Evolutionary conservation across 2,888 invertebrate genomes (phyloP).

Genomic region (Maniola hyperantus): DNA sequence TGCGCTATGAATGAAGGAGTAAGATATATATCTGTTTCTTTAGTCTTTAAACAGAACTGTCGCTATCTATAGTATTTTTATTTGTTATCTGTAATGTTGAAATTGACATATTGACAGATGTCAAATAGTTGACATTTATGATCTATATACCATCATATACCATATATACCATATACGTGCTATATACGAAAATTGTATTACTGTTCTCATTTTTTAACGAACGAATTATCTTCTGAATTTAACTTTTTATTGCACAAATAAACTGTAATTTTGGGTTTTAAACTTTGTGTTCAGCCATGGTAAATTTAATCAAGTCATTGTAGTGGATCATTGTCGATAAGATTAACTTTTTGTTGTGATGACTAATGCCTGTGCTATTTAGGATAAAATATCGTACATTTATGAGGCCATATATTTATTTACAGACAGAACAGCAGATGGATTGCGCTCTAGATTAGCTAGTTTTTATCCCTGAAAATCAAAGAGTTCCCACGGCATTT

Average conservation of each 20-base stretch:
- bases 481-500: too few species aligned
- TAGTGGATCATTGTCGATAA: neutral
- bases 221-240: too few species aligned
- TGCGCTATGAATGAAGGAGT: too few species aligned
- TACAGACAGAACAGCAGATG: conserved; percentile 96
- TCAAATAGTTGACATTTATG: conserved; percentile 12
- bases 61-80: too few species aligned
- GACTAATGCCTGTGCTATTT: conserved; percentile 70
- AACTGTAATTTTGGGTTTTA: conserved; percentile 28
- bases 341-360: conserved; percentile 64
- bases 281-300: conserved; percentile 42
- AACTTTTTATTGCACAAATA: conserved; percentile 23
- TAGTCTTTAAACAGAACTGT: too few species aligned
- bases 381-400: conserved; percentile 48
- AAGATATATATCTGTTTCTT: too few species aligned
- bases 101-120: neutral
- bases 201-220: conserved; percentile 29
- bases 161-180: too few species aligned
- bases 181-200: too few species aligned
- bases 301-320: conserved; percentile 35
- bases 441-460: conserved; percentile 99
- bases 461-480: too few species aligned
- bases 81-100: too few species aligned
- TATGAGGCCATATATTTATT: conserved; percentile 47
- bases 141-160: too few species aligned